Base-by-base conservation (phyloP, 2,113 vertebrate species). In the Tyto alba region DNA sequence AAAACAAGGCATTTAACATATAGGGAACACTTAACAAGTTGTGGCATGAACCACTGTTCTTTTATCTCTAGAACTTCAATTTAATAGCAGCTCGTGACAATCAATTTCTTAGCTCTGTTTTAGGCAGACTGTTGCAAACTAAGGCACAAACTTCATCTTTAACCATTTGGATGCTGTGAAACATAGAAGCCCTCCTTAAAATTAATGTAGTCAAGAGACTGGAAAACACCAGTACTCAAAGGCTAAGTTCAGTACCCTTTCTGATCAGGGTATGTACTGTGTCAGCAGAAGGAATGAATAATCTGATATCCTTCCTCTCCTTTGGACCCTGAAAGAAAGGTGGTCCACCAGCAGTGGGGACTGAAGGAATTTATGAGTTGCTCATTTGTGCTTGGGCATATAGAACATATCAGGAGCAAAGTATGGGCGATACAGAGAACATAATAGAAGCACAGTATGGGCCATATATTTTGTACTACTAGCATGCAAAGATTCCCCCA, bases 401-500 rank as follows among this genome's bases (percentile, higher is more conserved):
- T 1, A 71, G 43, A 82, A 75, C 21, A 52, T 16, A 63, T 1
- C 23, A 59, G 38, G 56, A 86, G 30, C 10, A 80, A 85, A 84
- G 19, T 59, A 52, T 21, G 40, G 64, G 63, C 50, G 57, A 88
- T 36, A 73, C 14, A 71, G 10, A 52, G n/a, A 45, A 82, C 30
- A n/a, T 52, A 67, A 21, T 22, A 93, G 52, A 75, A 83, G 41
- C 57, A 89, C 26, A 79, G 8, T 68, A 83, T 0, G 1, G 66
- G 55, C 30, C 73, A 66, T 43, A 16, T 62, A 90, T 67, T 88
- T 85, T 41, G 38, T 45, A 64, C 43, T 79, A 67, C 30, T 91
- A 96, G 67, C 93, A 96, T 94, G 94, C 95, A 92, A 64, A 7
- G 7, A 80, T 55, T 80, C 25, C 60, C 84, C 95, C 78, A 64